Base-by-base conservation (phyloP, 2,113 vertebrate genomes). In the Labeo catla region DNA sequence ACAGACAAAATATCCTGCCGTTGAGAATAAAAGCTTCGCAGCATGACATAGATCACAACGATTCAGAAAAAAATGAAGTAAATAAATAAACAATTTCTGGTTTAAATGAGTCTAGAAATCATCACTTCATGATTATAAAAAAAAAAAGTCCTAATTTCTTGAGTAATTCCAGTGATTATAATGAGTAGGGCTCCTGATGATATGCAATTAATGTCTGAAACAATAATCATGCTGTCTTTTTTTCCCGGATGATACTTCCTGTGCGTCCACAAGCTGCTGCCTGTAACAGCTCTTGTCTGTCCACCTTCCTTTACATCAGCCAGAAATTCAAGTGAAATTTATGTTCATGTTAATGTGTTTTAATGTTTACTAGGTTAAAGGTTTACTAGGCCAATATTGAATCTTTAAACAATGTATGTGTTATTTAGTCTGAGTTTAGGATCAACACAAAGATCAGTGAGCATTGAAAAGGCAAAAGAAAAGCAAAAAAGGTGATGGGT, bases 151-250 rank as follows among this genome's bases (percentile, higher is more conserved):
- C 5, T 52, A 13, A 65, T 81, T 66, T 61, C 57, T 9, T 66
- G 43, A 63, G 43, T 81, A 65, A 65, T 65, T 39, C 16, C 63
- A 70, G 82, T 54, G 36, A 84, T 84, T 73, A 54, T 84, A 84
- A 73, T 84, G 66, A 84, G 28, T 3, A n/a, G 16, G 52, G 57
- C 36, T 84, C 36, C 7, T 84, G 81, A 84, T 84, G 19, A 57
- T 16, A 84, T 73, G 50, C 52, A 84, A 84, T 84, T 73, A 45
- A 84, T 59, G 68, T 84, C 49, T 83, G 65, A 70, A 54, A 70
- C 23, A 70, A 83, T 70, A 50, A 70, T 54, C 63, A 61, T 68
- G 80, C 77, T 23, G 36, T 21, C 6, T 5, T 15, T 52, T 59
- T 59, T 52, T 52, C 12, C 6, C 21, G 4, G 50, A 59, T 83